Base-by-base conservation (phyloP, 2,888 invertebrate genomes). In the Carpatolechia fugitivella region DNA sequence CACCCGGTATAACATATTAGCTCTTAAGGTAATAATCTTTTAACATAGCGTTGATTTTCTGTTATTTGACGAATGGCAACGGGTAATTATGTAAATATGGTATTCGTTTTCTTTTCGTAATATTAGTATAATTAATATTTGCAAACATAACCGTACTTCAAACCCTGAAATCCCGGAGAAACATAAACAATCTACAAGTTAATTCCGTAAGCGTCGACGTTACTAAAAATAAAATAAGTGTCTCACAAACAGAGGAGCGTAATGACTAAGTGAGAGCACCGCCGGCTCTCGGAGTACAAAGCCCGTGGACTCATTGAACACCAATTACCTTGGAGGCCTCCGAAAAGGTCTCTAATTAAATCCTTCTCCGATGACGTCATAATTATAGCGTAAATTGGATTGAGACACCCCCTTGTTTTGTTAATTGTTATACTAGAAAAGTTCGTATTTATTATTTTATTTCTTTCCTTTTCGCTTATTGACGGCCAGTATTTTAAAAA, bases 281-380 rank as follows among this genome's bases (percentile, higher is more conserved):
- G 67, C 67, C 66, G 69, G 70, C 72, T 78, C 83, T 88, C 86
- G 76, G 80, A 83, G 84, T 87, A 87, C 88, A 76, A 87, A 85
- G 58, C 54, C 41, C 51, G 40, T 18, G 85, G 85, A 78, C 80
- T 82, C 87, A 90, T 88, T 85, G 89, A 89, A 85, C 87, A 85
- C 71, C 87, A 88, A 89, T 89, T 89, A 89, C 85, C 82, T 80
- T 64, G 74, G 75, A 85, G 85, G 85, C 85, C 83, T 85, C 80
- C 78, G 78, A 81, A 80, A 84, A 84, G 86, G 80, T 76, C 89
- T 90, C 83, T 90, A 88, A 90, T 90, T 90, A 89, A 89, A 88
- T 87, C 87, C 88, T 83, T 87, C 89, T 90, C 89, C 83, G 78
- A 85, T 90, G 87, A 88, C 89, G 85, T 87, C 84, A 88, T 89